A percentile compares a stretch with the other conserved stretches of the same genome.
These are phyloP conservation scores for Heliconius ismenius DNA, from an alignment of 2,888 invertebrate genomes.

Conservation along the genomic window DNA sequence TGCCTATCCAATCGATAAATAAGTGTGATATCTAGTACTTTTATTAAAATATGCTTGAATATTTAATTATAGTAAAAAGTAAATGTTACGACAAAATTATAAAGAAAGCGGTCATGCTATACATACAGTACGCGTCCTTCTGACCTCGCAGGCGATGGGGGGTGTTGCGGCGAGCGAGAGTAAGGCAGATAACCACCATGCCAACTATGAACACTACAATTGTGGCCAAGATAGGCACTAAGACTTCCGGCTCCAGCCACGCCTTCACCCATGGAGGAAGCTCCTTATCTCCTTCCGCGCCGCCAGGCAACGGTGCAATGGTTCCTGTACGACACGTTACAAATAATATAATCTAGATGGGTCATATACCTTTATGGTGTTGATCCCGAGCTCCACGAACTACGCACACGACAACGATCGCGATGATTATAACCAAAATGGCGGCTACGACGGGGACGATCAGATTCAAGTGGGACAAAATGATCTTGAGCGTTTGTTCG, in stretches of 20 bases:
- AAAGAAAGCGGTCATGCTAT: constrained; percentile 74
- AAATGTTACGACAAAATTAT: constrained; percentile 37
- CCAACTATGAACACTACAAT: constrained; percentile 95
- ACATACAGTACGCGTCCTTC: constrained; percentile 89
- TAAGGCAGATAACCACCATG: constrained; percentile 94
- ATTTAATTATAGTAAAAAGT: neutral
- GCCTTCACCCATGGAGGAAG: constrained; percentile 89
- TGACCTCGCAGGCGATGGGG: constrained; percentile 91
- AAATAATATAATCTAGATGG: constrained; percentile 53
- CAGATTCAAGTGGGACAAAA: constrained; percentile 94
- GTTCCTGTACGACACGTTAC: constrained; percentile 82
- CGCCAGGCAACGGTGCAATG: constrained; percentile 88
- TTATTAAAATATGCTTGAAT: neutral
- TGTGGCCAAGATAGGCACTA: constrained; percentile 94
- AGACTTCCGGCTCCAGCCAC: constrained; percentile 94
- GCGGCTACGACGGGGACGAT: constrained; percentile 96
- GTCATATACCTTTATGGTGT: constrained; percentile 87
- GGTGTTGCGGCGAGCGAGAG: constrained; percentile 90
- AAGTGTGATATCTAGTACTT: neutral
- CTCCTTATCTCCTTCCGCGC: constrained; percentile 78
- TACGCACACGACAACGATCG: constrained; percentile 95
- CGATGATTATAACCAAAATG: constrained; percentile 94
- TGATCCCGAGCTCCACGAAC: constrained; percentile 91
- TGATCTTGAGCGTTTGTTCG: constrained; percentile 92
- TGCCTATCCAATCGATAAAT: neutral